A percentile compares a stretch with the other conserved stretches of the same genome.
Conservation (phyloP, 2,888 invertebrate genomes). For the Eristalinus sepulchralis region DNA sequence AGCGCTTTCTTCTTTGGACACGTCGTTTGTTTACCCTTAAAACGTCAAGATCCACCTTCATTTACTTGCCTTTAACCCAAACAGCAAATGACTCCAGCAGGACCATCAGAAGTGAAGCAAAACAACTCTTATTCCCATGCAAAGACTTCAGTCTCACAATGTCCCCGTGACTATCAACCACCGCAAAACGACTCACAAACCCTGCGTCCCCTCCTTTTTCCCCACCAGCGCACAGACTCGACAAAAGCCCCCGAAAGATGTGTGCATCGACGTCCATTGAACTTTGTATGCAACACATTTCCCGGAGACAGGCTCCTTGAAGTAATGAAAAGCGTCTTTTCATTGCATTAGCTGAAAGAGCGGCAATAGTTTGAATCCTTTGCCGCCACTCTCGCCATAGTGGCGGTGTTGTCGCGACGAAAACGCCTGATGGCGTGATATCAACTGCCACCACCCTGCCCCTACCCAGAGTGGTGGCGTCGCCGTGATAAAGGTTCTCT, state of each 20-base stretch:
- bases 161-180: not conserved
- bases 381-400: not conserved
- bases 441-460: conserved; percentile 10
- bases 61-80: no score
- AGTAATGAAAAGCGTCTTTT: conserved; percentile 29
- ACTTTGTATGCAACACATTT: conserved; percentile 37
- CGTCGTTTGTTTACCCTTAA: no score
- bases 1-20: no score
- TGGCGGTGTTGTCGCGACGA: not conserved
- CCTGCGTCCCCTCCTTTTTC: not conserved
- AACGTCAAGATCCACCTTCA: no score
- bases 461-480: conserved; percentile 23
- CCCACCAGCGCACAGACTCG: not conserved
- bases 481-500: conserved; percentile 42
- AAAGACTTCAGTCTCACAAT: no score
- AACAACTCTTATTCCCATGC: no score
- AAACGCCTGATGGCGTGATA: not conserved
- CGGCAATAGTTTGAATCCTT: not conserved
- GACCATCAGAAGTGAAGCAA: not conserved
- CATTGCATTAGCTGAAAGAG: not conserved
- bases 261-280: conserved; percentile 22
- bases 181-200: not conserved
- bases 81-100: no score
- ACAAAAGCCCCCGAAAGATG: not conserved
- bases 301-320: not conserved